These are phyloP conservation scores for Dendrocincla fuliginosa DNA, from an alignment of 2,797 vertebrate species.

Conservation along the genomic window DNA sequence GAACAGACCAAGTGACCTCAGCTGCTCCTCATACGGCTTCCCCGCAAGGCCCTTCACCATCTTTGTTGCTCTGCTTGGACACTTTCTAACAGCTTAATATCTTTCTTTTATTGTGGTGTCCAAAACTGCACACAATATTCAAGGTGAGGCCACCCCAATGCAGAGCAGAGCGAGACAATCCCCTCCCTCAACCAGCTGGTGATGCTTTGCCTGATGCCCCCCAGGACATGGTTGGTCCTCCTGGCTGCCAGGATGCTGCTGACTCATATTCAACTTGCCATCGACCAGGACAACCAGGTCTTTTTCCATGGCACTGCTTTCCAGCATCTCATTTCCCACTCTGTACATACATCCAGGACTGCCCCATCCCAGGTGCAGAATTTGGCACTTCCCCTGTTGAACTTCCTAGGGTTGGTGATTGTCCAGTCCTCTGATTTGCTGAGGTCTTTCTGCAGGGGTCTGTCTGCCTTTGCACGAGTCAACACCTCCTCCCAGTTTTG, in stretches of 20 bases:
- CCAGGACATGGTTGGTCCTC: neutral
- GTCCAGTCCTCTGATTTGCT: neutral
- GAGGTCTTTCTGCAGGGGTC: neutral
- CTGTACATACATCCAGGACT: neutral
- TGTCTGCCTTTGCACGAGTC: neutral
- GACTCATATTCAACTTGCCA: neutral
- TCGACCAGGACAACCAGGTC: neutral
- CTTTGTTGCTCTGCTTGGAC: neutral
- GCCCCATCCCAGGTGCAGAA: neutral
- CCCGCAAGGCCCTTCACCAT: too few relatives aligned
- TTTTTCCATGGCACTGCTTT: neutral
- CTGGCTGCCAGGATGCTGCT: neutral
- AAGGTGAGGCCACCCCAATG: neutral
- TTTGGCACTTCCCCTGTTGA: neutral
- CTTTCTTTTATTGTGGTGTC: neutral
- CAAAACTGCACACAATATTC: neutral
- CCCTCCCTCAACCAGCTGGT: rapidly evolving
- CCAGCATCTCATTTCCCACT: neutral
- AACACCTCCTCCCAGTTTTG: neutral
- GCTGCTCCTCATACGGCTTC: neutral
- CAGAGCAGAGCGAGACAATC: neutral
- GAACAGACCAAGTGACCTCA: neutral
- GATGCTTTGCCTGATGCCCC: neutral
- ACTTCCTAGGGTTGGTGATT: neutral
- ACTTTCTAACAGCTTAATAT: neutral